These are phyloP conservation scores for Orthosia gothica DNA, from an alignment of 2,888 invertebrate species.

Conservation along the genomic window DNA sequence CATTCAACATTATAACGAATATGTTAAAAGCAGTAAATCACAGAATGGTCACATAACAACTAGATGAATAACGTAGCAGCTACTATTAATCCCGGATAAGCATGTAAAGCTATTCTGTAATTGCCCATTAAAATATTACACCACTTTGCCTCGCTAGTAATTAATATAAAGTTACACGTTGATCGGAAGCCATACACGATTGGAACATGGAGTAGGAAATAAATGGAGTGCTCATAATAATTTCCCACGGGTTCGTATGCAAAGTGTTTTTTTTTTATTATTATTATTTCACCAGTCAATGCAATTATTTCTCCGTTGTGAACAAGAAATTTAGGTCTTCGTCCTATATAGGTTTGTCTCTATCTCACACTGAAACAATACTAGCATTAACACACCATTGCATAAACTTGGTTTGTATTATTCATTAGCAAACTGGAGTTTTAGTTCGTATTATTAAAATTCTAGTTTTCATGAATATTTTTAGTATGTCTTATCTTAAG, in stretches of 20 bases:
- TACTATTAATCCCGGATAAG: conserved; percentile 43
- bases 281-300: too few relatives aligned
- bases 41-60: not conserved
- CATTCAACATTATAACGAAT: not conserved
- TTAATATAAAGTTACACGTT: conserved; percentile 64
- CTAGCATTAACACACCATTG: too few relatives aligned
- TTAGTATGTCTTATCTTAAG: too few relatives aligned
- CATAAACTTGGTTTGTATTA: too few relatives aligned
- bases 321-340: not conserved
- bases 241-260: not conserved
- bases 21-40: conserved; percentile 2
- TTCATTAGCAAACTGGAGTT: too few relatives aligned
- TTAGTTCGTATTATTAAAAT: too few relatives aligned
- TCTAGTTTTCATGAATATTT: too few relatives aligned
- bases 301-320: not conserved
- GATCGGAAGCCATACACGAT: conserved; percentile 56
- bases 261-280: too few relatives aligned
- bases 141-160: conserved; percentile 55
- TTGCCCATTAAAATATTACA: conserved; percentile 62
- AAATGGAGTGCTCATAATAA: conserved; percentile 3
- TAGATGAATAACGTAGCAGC: conserved; percentile 13
- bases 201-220: conserved; percentile 1
- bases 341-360: too few relatives aligned
- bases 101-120: conserved; percentile 53
- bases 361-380: too few relatives aligned